These are phyloP conservation scores for Epistrophe grossulariae DNA, from an alignment of 2,888 invertebrate genomes.

Conservation along the genomic window DNA sequence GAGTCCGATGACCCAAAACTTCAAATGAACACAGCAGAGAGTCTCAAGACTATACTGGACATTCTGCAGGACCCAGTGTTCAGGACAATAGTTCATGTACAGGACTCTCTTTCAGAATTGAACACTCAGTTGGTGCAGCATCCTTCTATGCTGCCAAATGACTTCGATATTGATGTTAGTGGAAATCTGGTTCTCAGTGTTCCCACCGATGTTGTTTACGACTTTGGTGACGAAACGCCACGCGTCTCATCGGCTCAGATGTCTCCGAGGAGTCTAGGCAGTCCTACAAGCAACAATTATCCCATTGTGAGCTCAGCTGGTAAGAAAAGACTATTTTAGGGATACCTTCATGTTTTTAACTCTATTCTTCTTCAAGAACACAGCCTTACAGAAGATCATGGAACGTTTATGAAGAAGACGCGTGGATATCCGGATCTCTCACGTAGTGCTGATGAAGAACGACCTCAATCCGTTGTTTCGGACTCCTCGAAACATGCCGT, in stretches of 20 bases:
- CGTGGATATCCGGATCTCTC: constrained; percentile 84
- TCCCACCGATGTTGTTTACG: constrained; percentile 85
- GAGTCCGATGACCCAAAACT: constrained; percentile 93
- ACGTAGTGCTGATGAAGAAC: constrained; percentile 83
- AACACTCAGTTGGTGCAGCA: constrained; percentile 94
- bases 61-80: constrained; percentile 95
- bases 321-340: constrained; percentile 31
- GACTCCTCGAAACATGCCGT: constrained; percentile 87
- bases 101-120: constrained; percentile 95
- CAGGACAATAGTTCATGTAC: constrained; percentile 94
- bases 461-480: constrained; percentile 87
- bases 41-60: constrained; percentile 92
- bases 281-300: constrained; percentile 80
- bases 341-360: neutral
- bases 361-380: constrained; percentile 52
- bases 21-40: constrained; percentile 89
- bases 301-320: constrained; percentile 73
- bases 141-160: constrained; percentile 95
- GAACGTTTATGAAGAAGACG: constrained; percentile 87
- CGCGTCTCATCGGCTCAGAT: constrained; percentile 91
- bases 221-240: constrained; percentile 88
- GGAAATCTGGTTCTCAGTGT: constrained; percentile 89
- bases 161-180: constrained; percentile 95
- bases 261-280: constrained; percentile 89
- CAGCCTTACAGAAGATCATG: constrained; percentile 75